Evolutionary conservation across 2,888 invertebrate genomes (phyloP).

Genomic region (Allygus modestus): DNA sequence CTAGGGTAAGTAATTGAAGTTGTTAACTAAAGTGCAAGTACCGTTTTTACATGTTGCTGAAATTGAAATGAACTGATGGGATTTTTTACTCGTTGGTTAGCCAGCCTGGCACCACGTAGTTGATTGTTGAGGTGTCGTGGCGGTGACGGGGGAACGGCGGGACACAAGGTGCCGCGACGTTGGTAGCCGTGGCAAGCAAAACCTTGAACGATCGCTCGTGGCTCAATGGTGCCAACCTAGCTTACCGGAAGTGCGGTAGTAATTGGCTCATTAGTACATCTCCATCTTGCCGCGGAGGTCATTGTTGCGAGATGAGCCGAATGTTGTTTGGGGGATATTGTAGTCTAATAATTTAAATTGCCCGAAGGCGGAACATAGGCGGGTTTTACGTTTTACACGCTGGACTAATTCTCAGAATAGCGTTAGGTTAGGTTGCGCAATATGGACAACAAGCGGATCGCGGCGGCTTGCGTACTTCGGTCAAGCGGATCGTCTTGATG

Average conservation of each 20-base stretch:
- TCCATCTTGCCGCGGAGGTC: neutral
- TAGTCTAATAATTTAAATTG: neutral
- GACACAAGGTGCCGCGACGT: neutral
- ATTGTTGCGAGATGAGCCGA: neutral
- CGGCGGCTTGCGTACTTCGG: too few species aligned
- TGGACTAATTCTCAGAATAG: conserved; percentile 1
- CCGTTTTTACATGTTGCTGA: too few species aligned
- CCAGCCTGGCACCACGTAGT: conserved; percentile 11
- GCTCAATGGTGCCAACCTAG: conserved; percentile 26
- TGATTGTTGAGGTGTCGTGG: conserved; percentile 20
- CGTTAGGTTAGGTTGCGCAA: conserved; percentile 5
- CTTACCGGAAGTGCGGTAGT: conserved; percentile 28
- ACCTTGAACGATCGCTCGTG: conserved; percentile 38
- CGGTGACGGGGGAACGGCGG: neutral
- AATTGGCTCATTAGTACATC: conserved; percentile 34
- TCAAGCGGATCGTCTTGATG: too few species aligned
- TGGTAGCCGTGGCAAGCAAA: neutral
- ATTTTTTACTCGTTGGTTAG: too few species aligned
- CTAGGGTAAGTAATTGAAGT: too few species aligned
- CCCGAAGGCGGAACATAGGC: neutral
- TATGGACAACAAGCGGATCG: neutral
- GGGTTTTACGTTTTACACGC: neutral
- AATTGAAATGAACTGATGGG: too few species aligned
- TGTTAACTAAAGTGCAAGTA: too few species aligned
- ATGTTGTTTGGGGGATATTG: neutral